Percentiles rank a stretch among this genome's conserved stretches.
phyloP scores from a whole-genome alignment of 2,888 invertebrate genomes.

The Lasioglossum zephyrum region DNA sequence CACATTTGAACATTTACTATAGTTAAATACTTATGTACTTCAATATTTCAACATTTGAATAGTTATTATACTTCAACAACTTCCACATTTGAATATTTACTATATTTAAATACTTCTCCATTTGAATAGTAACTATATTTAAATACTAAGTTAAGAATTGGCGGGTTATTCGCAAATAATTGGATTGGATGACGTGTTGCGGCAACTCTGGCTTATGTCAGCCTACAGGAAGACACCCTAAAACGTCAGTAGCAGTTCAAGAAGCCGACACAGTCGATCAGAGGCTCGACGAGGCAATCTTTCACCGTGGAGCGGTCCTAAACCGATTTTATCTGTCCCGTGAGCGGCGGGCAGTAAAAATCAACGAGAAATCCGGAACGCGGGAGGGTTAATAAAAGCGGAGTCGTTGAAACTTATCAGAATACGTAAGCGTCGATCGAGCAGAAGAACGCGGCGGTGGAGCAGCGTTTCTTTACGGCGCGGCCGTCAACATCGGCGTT shows the following conservation, averaged over 20 bases:
- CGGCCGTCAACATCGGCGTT: slow-evolving; percentile 20
- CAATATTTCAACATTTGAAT: no score
- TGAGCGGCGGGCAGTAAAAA: slow-evolving; percentile 18
- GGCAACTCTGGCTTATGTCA: neutral
- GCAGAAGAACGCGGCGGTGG: slow-evolving; percentile 3
- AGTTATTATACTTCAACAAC: no score
- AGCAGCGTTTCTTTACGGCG: slow-evolving; percentile 35
- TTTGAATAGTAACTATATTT: no score
- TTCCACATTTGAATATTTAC: no score
- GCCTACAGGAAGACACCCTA: neutral
- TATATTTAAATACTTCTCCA: no score
- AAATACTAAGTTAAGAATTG: neutral
- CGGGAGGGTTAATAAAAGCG: slow-evolving; percentile 16
- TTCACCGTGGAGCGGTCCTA: neutral
- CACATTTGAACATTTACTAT: no score
- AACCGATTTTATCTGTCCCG: slow-evolving; percentile 2
- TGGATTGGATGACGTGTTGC: no score
- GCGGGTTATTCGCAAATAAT: neutral
- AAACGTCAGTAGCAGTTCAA: neutral
- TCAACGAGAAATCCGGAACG: slow-evolving; percentile 16
- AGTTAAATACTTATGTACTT: no score
- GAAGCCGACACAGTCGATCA: neutral
- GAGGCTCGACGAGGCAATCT: neutral
- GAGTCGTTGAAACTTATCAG: slow-evolving; percentile 14
- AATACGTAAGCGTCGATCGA: slow-evolving; percentile 26